phyloP scores from a whole-genome alignment of 2,113 vertebrate species.

The Macrotis lagotis region DNA sequence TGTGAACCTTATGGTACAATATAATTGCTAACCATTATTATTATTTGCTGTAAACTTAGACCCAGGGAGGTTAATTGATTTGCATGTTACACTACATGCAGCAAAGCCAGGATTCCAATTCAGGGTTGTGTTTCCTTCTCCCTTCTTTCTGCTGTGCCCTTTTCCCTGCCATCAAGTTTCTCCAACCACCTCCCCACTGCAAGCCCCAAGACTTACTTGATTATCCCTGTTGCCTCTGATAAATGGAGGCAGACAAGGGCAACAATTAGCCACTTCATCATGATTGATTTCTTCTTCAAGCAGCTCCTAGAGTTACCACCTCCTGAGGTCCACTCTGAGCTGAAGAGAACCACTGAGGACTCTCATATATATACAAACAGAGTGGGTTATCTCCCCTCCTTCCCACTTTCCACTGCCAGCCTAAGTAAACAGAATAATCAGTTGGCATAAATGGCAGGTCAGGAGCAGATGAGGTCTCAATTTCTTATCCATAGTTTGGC shows the following conservation, averaged over 20 bases:
- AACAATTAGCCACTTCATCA: background rate
- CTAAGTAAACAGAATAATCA: background rate
- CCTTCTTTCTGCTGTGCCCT: background rate
- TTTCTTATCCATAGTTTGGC: background rate
- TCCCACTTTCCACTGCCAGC: background rate
- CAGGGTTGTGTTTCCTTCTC: background rate
- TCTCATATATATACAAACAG: background rate
- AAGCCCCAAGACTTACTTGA: background rate
- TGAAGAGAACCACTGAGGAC: background rate
- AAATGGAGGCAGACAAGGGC: background rate
- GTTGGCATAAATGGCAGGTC: background rate
- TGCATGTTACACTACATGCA: background rate
- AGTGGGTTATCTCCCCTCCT: background rate
- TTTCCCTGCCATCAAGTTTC: background rate
- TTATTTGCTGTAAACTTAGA: background rate
- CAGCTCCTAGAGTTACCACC: background rate
- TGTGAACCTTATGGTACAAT: background rate
- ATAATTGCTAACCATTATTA: background rate
- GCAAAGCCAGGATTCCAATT: background rate
- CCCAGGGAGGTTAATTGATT: background rate
- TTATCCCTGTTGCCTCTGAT: background rate
- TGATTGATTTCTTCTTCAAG: background rate
- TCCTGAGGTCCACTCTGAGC: background rate
- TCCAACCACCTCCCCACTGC: background rate
- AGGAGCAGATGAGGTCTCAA: background rate